Percentiles rank a stretch among this genome's conserved stretches.
Conservation (phyloP, 2,113 vertebrate genomes). For the Atlantisia rogersi region DNA sequence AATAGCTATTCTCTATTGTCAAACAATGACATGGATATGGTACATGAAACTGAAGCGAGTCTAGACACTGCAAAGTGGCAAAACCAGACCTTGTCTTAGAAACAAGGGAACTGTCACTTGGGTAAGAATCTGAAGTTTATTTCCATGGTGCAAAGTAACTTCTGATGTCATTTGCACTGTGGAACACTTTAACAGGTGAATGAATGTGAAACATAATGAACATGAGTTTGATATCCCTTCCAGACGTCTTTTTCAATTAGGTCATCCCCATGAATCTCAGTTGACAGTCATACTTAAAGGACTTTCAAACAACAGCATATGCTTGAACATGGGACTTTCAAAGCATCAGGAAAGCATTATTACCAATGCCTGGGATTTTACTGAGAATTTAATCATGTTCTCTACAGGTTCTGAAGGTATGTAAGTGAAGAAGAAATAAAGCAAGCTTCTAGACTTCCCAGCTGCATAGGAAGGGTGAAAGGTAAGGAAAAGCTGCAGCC, state of each 20-base stretch:
- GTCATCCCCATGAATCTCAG: not conserved
- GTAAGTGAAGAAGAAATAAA: not conserved
- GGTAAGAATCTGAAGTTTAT: not conserved
- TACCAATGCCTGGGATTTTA: not conserved
- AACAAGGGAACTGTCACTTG: not conserved
- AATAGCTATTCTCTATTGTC: not conserved
- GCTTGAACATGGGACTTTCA: not conserved
- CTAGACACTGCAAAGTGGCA: not conserved
- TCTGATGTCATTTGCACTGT: not conserved
- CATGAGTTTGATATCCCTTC: not conserved
- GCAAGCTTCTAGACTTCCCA: not conserved
- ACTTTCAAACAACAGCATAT: not conserved
- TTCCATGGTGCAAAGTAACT: not conserved
- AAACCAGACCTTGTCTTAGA: not conserved
- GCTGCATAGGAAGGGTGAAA: not conserved
- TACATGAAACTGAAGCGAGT: not conserved
- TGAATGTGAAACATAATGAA: not conserved
- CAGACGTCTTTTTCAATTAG: not conserved
- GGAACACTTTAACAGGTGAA: not conserved
- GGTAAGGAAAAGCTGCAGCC: not conserved
- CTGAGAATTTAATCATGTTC: not conserved
- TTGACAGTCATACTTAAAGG: not conserved
- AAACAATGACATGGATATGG: not conserved
- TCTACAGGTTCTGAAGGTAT: not conserved
- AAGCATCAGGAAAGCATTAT: not conserved